Evolutionary conservation across 2,888 invertebrate species (phyloP).

Genomic region (Ichneumoninae sp.): DNA sequence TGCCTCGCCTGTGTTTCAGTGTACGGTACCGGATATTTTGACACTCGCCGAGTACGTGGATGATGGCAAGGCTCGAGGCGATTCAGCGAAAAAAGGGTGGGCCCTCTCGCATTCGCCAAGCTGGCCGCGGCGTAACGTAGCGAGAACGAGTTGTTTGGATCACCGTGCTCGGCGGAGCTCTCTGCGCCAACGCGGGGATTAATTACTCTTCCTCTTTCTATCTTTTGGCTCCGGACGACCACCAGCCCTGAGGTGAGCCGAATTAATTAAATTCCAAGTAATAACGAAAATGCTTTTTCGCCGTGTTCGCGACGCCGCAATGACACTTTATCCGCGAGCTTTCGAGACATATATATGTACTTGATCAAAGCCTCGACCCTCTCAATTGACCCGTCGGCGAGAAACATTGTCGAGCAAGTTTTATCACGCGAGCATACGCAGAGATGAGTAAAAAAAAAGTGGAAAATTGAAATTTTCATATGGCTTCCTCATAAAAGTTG

Average conservation of each 20-base stretch:
- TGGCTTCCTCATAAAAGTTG: too few species aligned
- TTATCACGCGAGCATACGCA: conserved; percentile 12
- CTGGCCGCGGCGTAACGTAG: conserved; percentile 60
- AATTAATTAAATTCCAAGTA: conserved; percentile 73
- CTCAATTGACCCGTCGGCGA: conserved; percentile 36
- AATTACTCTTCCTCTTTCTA: conserved; percentile 73
- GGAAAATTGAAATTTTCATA: too few species aligned
- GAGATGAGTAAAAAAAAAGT: conserved; percentile 2
- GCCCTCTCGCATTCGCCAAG: conserved; percentile 62
- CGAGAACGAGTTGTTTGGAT: conserved; percentile 24
- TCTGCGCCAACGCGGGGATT: conserved; percentile 73
- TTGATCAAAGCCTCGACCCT: conserved; percentile 32
- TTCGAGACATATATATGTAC: background rate
- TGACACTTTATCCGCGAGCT: background rate
- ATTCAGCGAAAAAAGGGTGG: conserved; percentile 80
- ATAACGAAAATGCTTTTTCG: conserved; percentile 74
- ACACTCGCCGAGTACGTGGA: background rate
- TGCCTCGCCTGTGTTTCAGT: background rate
- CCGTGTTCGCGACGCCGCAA: background rate
- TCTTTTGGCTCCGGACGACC: conserved; percentile 58
- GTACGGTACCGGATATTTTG: conserved; percentile 13
- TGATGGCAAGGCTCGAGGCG: conserved; percentile 67
- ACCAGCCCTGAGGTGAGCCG: conserved; percentile 70
- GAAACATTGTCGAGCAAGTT: conserved; percentile 17
- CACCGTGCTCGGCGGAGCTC: conserved; percentile 59